These are phyloP conservation scores for western clawed frog (Xenopus tropicalis) DNA, from an alignment of 2,113 vertebrate genomes.

Conservation along the genomic window UCB_Xtro_10.0 CM004443.2:45958501-45959000, in stretches of 20 bases:
- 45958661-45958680: conserved; percentile 19
- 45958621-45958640: not conserved
- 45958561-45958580: not conserved
- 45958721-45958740: conserved; percentile 48
- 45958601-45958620: not conserved
- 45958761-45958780: conserved; percentile 47
- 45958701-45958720: conserved; percentile 48
- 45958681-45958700: conserved; percentile 51
- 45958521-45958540: conserved; percentile 1
- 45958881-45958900: conserved; percentile 26
- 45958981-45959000: too few species aligned
- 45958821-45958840: conserved; percentile 52
- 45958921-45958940: conserved; percentile 8
- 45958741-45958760: conserved; percentile 49
- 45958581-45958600: not conserved
- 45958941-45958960: conserved; percentile 27
- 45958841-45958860: conserved; percentile 48
- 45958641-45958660: not conserved
- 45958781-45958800: conserved; percentile 47
- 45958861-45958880: conserved; percentile 49
- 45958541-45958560: conserved; percentile 1
- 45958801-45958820: conserved; percentile 49
- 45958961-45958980: not conserved
- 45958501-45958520: conserved; percentile 5
- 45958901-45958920: conserved; percentile 42